These are phyloP conservation scores for Sebastes iracundus DNA, from an alignment of 2,797 vertebrate genomes.

Conservation along the genomic window DNA sequence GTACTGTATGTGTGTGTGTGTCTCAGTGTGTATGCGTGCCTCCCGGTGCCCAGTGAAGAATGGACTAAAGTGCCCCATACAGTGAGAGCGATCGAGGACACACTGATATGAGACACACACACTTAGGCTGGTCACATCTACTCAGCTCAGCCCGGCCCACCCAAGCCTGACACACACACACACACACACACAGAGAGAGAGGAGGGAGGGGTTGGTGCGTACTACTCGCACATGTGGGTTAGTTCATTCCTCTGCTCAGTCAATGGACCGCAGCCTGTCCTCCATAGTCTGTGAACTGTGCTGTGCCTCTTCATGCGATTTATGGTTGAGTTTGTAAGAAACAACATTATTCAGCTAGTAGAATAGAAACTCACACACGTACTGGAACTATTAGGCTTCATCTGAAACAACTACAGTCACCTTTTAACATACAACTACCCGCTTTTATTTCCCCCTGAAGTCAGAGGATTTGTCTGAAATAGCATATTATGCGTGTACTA, in stretches of 20 bases:
- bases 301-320: conserved; percentile 8
- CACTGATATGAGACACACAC: conserved; percentile 80
- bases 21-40: conserved; percentile 34
- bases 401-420: not conserved
- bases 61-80: conserved; percentile 77
- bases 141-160: conserved; percentile 61
- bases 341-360: not conserved
- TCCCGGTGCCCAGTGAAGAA: conserved; percentile 56
- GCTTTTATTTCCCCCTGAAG: not conserved
- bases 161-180: conserved; percentile 42
- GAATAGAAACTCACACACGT: not conserved
- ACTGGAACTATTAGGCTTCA: not conserved
- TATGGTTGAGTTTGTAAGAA: not conserved
- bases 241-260: conserved; percentile 46
- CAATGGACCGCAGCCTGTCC: conserved; percentile 44
- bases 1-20: conserved; percentile 21
- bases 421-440: not conserved
- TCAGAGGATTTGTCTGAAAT: not conserved
- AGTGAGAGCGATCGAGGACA: conserved; percentile 77
- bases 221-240: conserved; percentile 46
- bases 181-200: not conserved
- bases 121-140: conserved; percentile 76
- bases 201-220: not conserved
- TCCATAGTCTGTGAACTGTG: conserved; percentile 18
- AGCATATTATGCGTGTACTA: too few relatives aligned